Base-by-base conservation (phyloP, 2,113 vertebrate genomes). In the Eidolon helvum region DNA sequence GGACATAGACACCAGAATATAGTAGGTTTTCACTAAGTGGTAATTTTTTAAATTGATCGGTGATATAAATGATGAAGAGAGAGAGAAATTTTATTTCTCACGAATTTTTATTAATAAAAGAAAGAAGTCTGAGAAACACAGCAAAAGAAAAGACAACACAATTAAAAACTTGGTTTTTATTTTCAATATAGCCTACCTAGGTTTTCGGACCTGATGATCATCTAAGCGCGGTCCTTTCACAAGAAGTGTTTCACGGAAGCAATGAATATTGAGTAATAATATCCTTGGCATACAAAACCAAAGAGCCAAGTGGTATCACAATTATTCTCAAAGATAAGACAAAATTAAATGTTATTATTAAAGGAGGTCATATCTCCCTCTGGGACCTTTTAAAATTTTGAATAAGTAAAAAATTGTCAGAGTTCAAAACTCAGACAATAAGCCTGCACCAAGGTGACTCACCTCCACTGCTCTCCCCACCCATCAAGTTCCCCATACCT, bases 51-150 rank as follows among this genome's bases (percentile, higher is more conserved):
- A 28, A 65, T 10, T 86, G 28, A 59, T 84, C 84, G 65, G 19
- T 94, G 16, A 83, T 53, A 48, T 15, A 57, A 83, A 83, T 43
- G 24, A 63, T 84, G n/a, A 83, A 61, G 14, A 63, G 7, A 66
- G n/a, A 85, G 55, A 84, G 14, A 89, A 22, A 69, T 43, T 66
- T 89, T 87, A 79, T 75, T 69, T 93, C 68, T 53, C 2, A 24
- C 93, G 21, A 3, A 38, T 33, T 92, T 95, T 90, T 95, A 94
- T 74, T 68, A 79, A 90, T 16, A 79, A 43, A 59, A 79, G 28
- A 91, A 85, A 93, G 26, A n/a, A 11, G 7, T 6, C 21, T 75
- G 78, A 85, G 22, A 90, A 65, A 91, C 28, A 92, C n/a, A 43
- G 22, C 63, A 43, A 21, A 57, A 28, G 85, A 43, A 78, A 66